Conservation (phyloP, 2,113 vertebrate genomes). For the Tauraco erythrolophus region DNA sequence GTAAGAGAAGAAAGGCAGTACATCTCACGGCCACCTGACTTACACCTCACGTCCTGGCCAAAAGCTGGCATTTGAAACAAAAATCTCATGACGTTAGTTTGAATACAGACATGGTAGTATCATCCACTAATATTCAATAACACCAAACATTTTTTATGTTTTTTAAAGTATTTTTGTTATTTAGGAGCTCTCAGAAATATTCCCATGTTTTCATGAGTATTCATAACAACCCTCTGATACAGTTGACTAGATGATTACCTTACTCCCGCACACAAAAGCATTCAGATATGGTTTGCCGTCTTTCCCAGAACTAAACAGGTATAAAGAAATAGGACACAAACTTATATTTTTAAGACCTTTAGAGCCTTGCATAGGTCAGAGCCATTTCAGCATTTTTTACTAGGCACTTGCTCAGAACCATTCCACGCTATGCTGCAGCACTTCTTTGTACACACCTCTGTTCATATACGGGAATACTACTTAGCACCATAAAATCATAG, state of each 20-base stretch:
- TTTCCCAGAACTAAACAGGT: neutral
- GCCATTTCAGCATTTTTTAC: neutral
- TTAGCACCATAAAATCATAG: neutral
- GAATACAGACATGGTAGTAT: fast-evolving
- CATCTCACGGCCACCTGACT: neutral
- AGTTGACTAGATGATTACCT: neutral
- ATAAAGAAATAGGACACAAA: neutral
- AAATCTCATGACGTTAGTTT: neutral
- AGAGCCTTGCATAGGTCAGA: neutral
- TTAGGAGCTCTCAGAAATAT: neutral
- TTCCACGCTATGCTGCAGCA: neutral
- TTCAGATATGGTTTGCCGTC: neutral
- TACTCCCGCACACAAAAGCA: neutral
- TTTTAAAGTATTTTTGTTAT: neutral
- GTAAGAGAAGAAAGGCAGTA: neutral
- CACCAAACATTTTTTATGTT: neutral
- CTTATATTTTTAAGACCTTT: neutral
- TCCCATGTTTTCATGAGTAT: neutral
- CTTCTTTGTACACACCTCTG: neutral
- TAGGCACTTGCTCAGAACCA: neutral
- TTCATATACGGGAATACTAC: neutral
- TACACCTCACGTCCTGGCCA: fast-evolving
- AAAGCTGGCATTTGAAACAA: neutral
- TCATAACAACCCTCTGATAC: neutral
- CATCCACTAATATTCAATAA: neutral